phyloP scores from a whole-genome alignment of 2,888 invertebrate species.

The Adela reaumurella region DNA sequence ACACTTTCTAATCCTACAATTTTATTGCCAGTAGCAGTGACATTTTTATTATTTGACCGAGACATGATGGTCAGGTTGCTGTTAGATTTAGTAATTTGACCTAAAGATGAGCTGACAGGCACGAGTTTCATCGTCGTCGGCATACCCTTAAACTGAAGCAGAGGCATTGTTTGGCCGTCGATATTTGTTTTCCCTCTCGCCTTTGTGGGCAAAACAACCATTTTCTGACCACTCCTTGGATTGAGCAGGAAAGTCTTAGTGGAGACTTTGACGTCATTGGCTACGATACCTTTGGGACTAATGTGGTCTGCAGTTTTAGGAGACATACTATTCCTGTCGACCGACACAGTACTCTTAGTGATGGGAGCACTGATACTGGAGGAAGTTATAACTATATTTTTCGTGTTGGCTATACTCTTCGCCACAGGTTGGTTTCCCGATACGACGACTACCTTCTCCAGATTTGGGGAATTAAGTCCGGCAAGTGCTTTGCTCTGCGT shows the following conservation, averaged over 20 bases:
- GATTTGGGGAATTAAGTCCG: conserved; percentile 13
- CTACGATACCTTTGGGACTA: conserved; percentile 44
- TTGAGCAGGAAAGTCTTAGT: conserved; percentile 47
- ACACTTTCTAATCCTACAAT: conserved; percentile 25
- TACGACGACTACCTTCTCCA: conserved; percentile 47
- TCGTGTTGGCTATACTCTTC: conserved; percentile 28
- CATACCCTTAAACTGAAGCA: conserved; percentile 45
- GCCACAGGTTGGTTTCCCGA: conserved; percentile 28
- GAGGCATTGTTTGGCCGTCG: conserved; percentile 35
- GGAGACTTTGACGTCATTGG: conserved; percentile 47
- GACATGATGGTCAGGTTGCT: conserved; percentile 29
- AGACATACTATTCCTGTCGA: conserved; percentile 27
- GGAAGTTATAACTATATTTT: conserved; percentile 36
- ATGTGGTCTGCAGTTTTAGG: conserved; percentile 31
- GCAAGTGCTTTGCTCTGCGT: conserved; percentile 20
- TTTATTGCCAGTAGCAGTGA: conserved; percentile 25
- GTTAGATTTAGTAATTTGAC: conserved; percentile 25
- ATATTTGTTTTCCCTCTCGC: conserved; percentile 30
- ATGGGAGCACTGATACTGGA: conserved; percentile 21
- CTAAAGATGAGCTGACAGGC: conserved; percentile 32
- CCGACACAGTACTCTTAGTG: conserved; percentile 21
- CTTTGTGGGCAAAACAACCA: conserved; percentile 49
- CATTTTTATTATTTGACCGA: conserved; percentile 25
- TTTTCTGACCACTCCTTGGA: conserved; percentile 48
- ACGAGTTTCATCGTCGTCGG: conserved; percentile 46